Base-by-base conservation (phyloP, 2,888 invertebrate genomes). In the Xestia sexstrigata region DNA sequence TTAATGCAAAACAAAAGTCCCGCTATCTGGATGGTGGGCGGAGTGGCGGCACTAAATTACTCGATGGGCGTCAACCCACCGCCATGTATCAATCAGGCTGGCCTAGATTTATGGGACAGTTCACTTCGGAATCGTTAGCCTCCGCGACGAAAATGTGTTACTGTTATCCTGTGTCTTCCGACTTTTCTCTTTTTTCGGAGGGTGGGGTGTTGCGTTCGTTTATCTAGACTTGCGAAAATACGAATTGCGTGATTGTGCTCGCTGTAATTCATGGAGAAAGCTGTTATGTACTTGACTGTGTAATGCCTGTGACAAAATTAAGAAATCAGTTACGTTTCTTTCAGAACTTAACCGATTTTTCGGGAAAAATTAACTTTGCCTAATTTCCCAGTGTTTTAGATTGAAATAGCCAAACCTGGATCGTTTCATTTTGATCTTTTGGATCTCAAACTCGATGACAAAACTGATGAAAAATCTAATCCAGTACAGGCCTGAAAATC, bases 1-100 rank as follows among this genome's bases (percentile, higher is more conserved):
- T 96, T 96, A 96, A 96, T 96, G 96, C 96, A 96, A 96, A 96
- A 96, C 96, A 96, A 96, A 96, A 96, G 96, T 95, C 94, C 89
- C 92, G 93, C 91, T 95, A 96, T 95, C 96, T 94, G 96, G 97
- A 93, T 93, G 96, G 97, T 96, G 97, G 97, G 97, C 96, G 96
- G 95, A 95, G 93, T 96, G 97, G 93, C 97, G 97, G 97, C 97
- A 97, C 96, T 97, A 97, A 97, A 97, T 97, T 97, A 97, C 97
- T 95, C 95, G 96, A 97, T 97, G 97, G 97, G 97, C 97, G 97
- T 97, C 97, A 97, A 96, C 97, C 96, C 93, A 94, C 95, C 95
- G 96, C 96, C 96, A 96, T 97, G 97, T 97, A 97, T 97, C 97
- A 96, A 97, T 97, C 97, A 97, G 96, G 89, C 87, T 84, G 89